phyloP scores from a whole-genome alignment of 2,113 vertebrate species.

The Saguinus imperator region DNA sequence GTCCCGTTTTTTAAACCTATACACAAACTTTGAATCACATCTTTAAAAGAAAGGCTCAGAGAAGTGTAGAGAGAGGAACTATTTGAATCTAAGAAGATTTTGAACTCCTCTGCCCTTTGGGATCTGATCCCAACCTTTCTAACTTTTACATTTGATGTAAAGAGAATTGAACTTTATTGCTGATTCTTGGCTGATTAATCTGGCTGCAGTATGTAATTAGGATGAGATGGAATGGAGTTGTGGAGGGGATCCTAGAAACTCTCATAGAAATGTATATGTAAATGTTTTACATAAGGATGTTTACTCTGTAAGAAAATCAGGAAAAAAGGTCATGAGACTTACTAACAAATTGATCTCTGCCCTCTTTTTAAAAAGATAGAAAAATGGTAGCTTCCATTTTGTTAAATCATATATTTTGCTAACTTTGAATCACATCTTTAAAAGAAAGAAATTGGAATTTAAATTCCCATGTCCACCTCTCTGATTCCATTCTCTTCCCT shows the following conservation, averaged over 20 bases:
- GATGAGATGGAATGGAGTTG: background rate
- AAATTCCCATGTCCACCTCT: background rate
- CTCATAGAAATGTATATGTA: background rate
- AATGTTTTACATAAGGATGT: constrained; percentile 7
- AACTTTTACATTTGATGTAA: background rate
- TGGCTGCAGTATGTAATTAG: background rate
- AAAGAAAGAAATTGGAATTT: constrained; percentile 9
- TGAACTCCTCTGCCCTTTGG: background rate
- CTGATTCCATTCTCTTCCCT: background rate
- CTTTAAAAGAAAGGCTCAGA: background rate
- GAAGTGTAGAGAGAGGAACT: background rate
- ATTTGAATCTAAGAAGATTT: background rate
- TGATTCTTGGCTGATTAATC: background rate
- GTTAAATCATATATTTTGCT: background rate
- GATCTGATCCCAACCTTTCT: background rate
- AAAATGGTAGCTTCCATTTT: constrained; percentile 16
- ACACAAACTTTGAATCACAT: background rate
- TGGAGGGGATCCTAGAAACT: background rate
- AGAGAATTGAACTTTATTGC: background rate
- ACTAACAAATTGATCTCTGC: background rate
- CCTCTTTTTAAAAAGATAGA: background rate
- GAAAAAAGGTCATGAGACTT: background rate
- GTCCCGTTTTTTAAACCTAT: background rate
- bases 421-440: constrained; percentile 34
- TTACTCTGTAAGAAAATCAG: constrained; percentile 15